A percentile compares a stretch with the other conserved stretches of the same genome.
These are phyloP conservation scores for Noctuana brunneofusca DNA, from an alignment of 2,888 invertebrate species.

Conservation along the genomic window DNA sequence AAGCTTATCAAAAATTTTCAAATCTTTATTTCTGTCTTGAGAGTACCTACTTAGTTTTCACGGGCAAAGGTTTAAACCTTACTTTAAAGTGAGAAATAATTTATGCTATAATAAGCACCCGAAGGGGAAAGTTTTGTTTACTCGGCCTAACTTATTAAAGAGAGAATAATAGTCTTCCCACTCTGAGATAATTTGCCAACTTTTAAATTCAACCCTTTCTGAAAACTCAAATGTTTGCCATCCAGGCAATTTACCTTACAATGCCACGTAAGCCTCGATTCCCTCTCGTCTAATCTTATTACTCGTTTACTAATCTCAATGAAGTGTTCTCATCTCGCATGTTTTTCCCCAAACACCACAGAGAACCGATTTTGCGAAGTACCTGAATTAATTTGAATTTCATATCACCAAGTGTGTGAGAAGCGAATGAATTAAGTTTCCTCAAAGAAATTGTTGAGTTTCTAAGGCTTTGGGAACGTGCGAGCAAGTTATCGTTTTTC, in stretches of 20 bases:
- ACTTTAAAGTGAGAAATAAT: too few species aligned
- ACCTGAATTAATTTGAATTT: constrained; percentile 31
- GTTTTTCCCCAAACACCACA: constrained; percentile 14
- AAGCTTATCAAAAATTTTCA: constrained; percentile 19
- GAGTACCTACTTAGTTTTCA: constrained; percentile 3
- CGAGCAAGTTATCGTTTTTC: constrained; percentile 30
- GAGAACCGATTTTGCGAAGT: constrained; percentile 19
- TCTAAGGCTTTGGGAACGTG: constrained; percentile 18
- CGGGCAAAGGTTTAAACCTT: not conserved
- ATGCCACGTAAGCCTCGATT: not conserved
- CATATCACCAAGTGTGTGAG: constrained; percentile 24
- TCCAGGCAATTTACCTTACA: not conserved
- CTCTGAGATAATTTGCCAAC: not conserved
- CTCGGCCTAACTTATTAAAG: too few species aligned
- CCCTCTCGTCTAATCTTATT: constrained; percentile 22
- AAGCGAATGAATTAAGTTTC: constrained; percentile 25
- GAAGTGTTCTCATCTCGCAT: constrained; percentile 3
- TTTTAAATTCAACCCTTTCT: not conserved
- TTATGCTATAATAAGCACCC: too few species aligned
- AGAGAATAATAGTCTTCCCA: too few species aligned
- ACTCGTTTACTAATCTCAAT: constrained; percentile 14
- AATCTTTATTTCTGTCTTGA: not conserved
- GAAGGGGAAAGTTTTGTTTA: too few species aligned
- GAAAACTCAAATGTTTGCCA: not conserved
- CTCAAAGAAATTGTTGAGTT: constrained; percentile 17